Conservation (phyloP, 2,797 vertebrate genomes). For the Pipistrellus kuhlii region DNA sequence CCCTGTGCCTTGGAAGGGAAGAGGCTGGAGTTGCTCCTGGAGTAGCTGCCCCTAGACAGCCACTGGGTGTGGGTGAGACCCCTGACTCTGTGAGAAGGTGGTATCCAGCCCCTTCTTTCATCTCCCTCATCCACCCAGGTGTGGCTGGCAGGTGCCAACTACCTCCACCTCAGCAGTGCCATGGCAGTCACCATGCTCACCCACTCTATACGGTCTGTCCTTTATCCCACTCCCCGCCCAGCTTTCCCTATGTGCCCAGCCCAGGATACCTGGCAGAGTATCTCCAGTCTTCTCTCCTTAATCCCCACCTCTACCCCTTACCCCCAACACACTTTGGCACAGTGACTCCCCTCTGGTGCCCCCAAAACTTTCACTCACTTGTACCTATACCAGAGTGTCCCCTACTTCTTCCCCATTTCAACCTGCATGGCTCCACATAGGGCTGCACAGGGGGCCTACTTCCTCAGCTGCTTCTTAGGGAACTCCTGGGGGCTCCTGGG, state of each 20-base stretch:
- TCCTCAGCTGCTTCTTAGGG: not conserved
- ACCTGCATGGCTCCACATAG: rapidly evolving
- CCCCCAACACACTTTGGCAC: not conserved
- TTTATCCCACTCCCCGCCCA: not conserved
- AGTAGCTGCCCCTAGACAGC: not conserved
- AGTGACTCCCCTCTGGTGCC: not conserved
- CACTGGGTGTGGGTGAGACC: not conserved
- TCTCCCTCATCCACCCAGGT: slow-evolving; percentile 16
- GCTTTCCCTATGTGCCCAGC: not conserved
- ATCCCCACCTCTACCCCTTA: not conserved
- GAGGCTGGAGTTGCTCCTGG: not conserved
- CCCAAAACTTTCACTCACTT: not conserved
- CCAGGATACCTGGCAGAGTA: not conserved
- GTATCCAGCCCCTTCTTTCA: slow-evolving; percentile 23
- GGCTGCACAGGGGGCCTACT: not conserved
- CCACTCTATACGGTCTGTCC: not conserved
- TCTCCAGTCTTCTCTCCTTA: not conserved
- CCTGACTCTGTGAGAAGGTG: not conserved
- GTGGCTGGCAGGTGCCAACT: slow-evolving; percentile 83
- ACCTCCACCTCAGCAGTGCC: slow-evolving; percentile 85
- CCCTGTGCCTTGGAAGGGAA: not conserved
- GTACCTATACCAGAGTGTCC: rapidly evolving
- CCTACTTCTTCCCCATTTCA: not conserved
- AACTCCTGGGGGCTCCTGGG: not conserved
- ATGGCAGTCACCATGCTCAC: slow-evolving; percentile 88